A percentile compares a stretch with the other conserved stretches of the same genome.
These are phyloP conservation scores for Sitobion miscanthi DNA, from an alignment of 1,140 invertebrate genomes.

Conservation along the genomic window DNA sequence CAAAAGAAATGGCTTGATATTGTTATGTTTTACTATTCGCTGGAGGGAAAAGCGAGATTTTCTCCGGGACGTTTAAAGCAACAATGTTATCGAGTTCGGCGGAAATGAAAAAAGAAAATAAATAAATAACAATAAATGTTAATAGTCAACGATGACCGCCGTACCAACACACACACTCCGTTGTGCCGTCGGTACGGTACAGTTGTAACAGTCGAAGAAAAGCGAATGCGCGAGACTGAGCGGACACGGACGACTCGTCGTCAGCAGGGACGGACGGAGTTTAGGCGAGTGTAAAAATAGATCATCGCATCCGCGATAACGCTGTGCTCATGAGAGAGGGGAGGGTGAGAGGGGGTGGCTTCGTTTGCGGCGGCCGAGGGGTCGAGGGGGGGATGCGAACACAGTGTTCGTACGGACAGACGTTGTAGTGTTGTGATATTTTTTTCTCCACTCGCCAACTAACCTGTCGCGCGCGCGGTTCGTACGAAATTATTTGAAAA, in stretches of 20 bases:
- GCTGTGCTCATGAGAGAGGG: background rate
- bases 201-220: background rate
- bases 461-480: background rate
- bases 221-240: conserved; percentile 32
- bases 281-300: conserved; percentile 47
- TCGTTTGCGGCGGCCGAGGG: background rate
- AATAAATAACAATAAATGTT: background rate
- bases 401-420: background rate
- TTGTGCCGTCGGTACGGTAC: background rate
- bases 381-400: background rate
- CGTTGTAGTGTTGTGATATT: background rate
- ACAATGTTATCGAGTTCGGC: background rate
- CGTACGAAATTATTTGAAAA: background rate
- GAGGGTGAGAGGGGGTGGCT: background rate
- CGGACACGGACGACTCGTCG: conserved; percentile 20
- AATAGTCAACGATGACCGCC: background rate
- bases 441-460: background rate
- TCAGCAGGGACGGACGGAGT: conserved; percentile 37
- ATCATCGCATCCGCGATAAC: conserved; percentile 40
- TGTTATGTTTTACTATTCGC: background rate
- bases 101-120: background rate
- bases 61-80: background rate
- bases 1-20: background rate
- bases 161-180: background rate
- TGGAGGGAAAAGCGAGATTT: background rate